phyloP scores from a whole-genome alignment of 1,140 invertebrate genomes.

The Macrosteles quadrilineatus region DNA sequence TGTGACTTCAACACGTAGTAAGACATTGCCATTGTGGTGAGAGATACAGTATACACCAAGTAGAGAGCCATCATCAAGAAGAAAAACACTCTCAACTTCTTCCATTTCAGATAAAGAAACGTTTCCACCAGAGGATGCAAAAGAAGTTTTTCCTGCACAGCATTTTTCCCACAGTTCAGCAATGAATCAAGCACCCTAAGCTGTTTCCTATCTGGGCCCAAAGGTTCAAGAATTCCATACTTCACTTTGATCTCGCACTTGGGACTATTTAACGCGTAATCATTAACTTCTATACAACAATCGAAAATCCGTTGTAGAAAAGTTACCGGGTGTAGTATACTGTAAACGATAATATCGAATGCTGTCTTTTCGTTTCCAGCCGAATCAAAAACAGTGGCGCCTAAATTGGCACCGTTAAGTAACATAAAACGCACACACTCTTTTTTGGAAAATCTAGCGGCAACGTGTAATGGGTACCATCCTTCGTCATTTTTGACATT shows the following conservation, averaged over 20 bases:
- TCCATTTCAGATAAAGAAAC: conserved; percentile 56
- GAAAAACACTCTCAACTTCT: conserved; percentile 51
- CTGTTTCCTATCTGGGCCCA: conserved; percentile 39
- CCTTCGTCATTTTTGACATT: conserved; percentile 55
- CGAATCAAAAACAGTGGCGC: conserved; percentile 57
- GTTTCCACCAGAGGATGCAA: conserved; percentile 53
- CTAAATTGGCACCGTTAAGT: conserved; percentile 59
- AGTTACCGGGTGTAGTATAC: conserved; percentile 54
- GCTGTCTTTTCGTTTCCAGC: conserved; percentile 51
- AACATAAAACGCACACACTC: conserved; percentile 60
- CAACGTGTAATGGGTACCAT: conserved; percentile 62
- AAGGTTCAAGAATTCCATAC: conserved; percentile 53
- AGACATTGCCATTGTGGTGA: conserved; percentile 42
- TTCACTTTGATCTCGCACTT: conserved; percentile 53
- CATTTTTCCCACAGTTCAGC: conserved; percentile 53
- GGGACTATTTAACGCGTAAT: conserved; percentile 50
- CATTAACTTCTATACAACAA: conserved; percentile 52
- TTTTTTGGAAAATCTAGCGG: conserved; percentile 58
- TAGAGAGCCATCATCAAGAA: conserved; percentile 50
- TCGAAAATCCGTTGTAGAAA: conserved; percentile 56
- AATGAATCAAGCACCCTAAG: conserved; percentile 57
- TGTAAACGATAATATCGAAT: conserved; percentile 54
- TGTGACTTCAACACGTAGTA: conserved; percentile 1
- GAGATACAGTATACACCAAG: conserved; percentile 47
- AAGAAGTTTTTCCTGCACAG: conserved; percentile 52